Evolutionary conservation across 2,113 vertebrate genomes (phyloP), one percentile per base, ranked within the genome.

Genomic region (Paedocypris sp.): DNA sequence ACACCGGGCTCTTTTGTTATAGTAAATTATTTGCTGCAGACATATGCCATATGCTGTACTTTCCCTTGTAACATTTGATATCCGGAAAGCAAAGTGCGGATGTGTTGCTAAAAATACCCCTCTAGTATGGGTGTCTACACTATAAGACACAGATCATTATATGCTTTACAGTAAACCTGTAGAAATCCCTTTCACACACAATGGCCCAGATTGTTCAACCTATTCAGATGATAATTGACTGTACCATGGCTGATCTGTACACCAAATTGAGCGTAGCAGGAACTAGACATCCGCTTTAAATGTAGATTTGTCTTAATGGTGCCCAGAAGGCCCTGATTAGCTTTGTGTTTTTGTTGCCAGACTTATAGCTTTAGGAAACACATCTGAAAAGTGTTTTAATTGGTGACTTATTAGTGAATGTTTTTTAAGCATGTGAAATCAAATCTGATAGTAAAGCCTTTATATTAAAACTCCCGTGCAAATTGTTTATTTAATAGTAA

Each of bases 111-210:
- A 41, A 31, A 42, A 19, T 57, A 42, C n/a, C n/a, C n/a, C n/a
- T 19, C 16, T 18, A 31, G 18, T 18, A 5, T 11, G 18, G 13
- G 11, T 19, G 26, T 58, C 39, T 1, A 45, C 18, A 22, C 54
- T 43, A 39, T 32, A 19, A 43, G 54, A 58, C 16, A 43, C 26
- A 43, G 53, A 58, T 58, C 12, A 28, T 43, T 58, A 41, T 29
- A 56, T 56, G 52, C 41, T 56, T 41, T 56, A 56, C 52, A 56
- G 52, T 41, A 41, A 56, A 41, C 52, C 36, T 41, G 9, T 35
- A 56, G 52, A 43, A 43, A 31, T 42, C 54, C 18, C 54, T 31
- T 32, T 36, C 6, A 32, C 42, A 43, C 54, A 43, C 38, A 58
- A 58, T 32, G 32, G 54, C 16, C 16, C 54, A 31, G 29, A 31